Percentiles rank a stretch among this genome's conserved stretches.
These are phyloP conservation scores for Gasterosteus nipponicus DNA, from an alignment of 2,113 vertebrate species.

Conservation along the genomic window DNA sequence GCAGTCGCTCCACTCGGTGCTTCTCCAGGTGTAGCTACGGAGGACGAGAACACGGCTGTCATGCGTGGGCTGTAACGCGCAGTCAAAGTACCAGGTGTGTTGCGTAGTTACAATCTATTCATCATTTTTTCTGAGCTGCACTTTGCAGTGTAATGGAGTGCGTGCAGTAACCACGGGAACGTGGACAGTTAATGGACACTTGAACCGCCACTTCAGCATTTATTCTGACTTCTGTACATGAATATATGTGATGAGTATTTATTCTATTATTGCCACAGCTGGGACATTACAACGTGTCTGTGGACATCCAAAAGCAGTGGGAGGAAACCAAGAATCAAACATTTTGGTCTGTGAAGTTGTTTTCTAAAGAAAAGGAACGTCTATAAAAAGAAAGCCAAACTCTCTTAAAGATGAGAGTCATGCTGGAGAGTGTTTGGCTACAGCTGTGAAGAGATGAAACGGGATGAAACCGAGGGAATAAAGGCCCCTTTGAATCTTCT, in stretches of 20 bases:
- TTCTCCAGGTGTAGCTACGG: conserved; percentile 89
- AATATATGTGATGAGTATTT: neutral
- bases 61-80: neutral
- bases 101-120: neutral
- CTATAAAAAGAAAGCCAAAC: neutral
- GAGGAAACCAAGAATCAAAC: neutral
- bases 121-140: neutral
- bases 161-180: neutral
- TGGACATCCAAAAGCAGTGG: neutral
- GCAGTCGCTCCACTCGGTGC: conserved; percentile 94
- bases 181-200: neutral
- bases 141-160: neutral
- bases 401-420: conserved; percentile 4
- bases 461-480: conserved; percentile 10
- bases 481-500: conserved; percentile 19
- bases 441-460: neutral
- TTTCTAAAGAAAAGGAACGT: neutral
- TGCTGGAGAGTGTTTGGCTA: neutral
- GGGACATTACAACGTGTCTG: neutral
- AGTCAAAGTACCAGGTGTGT: neutral
- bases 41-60: neutral
- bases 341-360: neutral
- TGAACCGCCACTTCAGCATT: neutral
- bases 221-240: neutral
- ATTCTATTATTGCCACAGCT: neutral